Conservation (phyloP, 2,797 vertebrate species). For the Anisognathus igniventris region DNA sequence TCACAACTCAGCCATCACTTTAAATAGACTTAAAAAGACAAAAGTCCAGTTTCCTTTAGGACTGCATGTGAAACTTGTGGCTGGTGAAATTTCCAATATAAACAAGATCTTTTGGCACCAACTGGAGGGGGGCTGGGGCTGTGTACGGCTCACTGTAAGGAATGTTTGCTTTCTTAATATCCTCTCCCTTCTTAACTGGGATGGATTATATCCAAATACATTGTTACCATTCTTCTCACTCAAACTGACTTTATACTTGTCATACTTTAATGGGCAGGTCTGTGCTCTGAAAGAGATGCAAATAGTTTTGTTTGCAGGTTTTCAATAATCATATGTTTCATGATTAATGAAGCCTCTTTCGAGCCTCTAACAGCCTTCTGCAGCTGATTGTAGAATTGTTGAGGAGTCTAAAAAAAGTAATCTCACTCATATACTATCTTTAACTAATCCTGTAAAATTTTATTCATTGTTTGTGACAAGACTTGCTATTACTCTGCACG, state of each 20-base stretch:
- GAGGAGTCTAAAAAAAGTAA: conserved; percentile 41
- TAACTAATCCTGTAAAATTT: conserved; percentile 35
- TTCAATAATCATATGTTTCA: conserved; percentile 61
- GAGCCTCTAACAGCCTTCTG: conserved; percentile 34
- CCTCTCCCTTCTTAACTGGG: neutral
- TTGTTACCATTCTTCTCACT: conserved; percentile 13
- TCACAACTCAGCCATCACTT: conserved; percentile 54
- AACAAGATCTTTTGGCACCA: neutral
- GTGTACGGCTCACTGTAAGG: neutral
- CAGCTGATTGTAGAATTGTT: conserved; percentile 13
- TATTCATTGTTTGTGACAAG: conserved; percentile 46
- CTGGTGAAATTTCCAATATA: neutral
- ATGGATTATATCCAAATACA: conserved; percentile 30
- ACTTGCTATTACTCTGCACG: conserved; percentile 9
- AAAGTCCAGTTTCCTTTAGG: conserved; percentile 56
- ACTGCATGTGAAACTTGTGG: neutral
- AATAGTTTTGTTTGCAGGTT: conserved; percentile 54
- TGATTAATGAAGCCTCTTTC: conserved; percentile 49
- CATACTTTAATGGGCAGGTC: conserved; percentile 36
- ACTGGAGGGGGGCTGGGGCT: neutral
- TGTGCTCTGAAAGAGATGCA: conserved; percentile 18
- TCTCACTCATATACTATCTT: conserved; percentile 27
- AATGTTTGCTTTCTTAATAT: neutral
- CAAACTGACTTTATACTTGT: conserved; percentile 25
- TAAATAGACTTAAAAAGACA: conserved; percentile 46